These are phyloP conservation scores for Cyclura pinguis DNA, from an alignment of 2,797 vertebrate genomes.

Conservation along the genomic window DNA sequence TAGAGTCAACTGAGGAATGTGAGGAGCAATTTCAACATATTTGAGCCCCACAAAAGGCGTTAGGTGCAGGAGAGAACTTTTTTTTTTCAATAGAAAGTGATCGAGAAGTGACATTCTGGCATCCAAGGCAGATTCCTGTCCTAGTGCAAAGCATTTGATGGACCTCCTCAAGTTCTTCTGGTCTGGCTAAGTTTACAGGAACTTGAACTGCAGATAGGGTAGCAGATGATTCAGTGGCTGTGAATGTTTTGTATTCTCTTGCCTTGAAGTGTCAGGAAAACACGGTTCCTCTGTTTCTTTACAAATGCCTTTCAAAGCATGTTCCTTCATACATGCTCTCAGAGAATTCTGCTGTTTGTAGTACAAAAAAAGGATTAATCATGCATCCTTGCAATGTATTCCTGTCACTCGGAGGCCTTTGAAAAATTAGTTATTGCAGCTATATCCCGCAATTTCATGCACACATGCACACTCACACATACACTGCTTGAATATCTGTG, in stretches of 20 bases:
- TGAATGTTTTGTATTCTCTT: background rate
- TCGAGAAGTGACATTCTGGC: no score
- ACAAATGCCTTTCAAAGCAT: no score
- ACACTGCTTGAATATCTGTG: background rate
- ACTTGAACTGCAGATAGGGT: background rate
- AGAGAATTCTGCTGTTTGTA: background rate
- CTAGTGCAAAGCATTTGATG: background rate
- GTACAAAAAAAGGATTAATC: background rate
- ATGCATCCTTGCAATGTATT: background rate
- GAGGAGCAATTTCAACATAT: no score
- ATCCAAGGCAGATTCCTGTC: background rate
- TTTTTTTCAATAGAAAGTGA: no score
- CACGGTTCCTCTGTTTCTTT: background rate
- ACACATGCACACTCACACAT: no score
- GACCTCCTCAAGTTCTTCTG: background rate
- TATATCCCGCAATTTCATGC: background rate
- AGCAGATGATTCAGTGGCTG: background rate
- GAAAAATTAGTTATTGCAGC: background rate
- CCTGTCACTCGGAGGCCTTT: background rate
- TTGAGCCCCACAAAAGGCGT: no score
- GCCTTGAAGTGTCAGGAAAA: background rate
- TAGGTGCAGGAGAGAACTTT: no score
- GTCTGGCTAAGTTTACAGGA: background rate
- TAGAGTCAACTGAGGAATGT: no score
- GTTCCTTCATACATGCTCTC: background rate